These are phyloP conservation scores for Sclerurus mexicanus DNA, from an alignment of 2,113 vertebrate genomes.

Conservation along the genomic window DNA sequence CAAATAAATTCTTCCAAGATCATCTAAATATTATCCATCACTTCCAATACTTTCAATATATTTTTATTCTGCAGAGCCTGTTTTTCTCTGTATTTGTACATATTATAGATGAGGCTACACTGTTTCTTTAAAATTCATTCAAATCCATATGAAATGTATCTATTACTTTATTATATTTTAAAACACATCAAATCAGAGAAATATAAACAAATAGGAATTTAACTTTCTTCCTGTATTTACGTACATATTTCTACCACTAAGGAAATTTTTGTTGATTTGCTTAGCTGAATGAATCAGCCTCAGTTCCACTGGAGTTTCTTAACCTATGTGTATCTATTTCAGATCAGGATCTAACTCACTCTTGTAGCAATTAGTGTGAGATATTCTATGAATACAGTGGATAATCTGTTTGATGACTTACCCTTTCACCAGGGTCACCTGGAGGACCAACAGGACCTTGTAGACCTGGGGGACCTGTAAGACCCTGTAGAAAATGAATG, in stretches of 20 bases:
- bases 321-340: neutral
- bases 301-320: neutral
- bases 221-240: neutral
- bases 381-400: neutral
- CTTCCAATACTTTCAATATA: neutral
- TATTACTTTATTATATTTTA: neutral
- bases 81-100: neutral
- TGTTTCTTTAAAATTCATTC: neutral
- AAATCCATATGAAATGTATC: neutral
- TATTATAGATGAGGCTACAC: neutral
- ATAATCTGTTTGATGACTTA: constrained; percentile 71
- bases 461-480: constrained; percentile 89
- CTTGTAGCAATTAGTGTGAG: neutral
- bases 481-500: constrained; percentile 79
- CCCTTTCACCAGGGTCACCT: constrained; percentile 94
- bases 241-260: neutral
- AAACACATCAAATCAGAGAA: neutral
- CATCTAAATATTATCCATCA: neutral
- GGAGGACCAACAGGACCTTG: constrained; percentile 88
- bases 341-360: neutral
- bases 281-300: neutral
- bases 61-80: neutral
- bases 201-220: neutral
- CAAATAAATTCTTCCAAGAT: neutral
- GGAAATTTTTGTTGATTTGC: neutral